Base-by-base conservation (phyloP, 2,797 vertebrate species). In the Hyperoplus lanceolatus region DNA sequence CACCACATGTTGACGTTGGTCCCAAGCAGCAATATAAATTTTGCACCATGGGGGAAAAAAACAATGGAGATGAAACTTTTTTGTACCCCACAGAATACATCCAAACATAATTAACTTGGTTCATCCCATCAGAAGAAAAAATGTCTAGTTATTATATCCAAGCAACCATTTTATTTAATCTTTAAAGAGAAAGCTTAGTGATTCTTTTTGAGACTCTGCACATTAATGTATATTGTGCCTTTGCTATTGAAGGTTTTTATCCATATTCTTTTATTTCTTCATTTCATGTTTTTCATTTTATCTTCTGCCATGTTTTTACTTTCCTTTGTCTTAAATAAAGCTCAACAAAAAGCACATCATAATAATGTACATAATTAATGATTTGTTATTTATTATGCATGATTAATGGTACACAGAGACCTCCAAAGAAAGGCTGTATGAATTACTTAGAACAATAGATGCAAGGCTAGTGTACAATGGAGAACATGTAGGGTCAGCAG, bases 31-130 rank as follows among this genome's bases (percentile, higher is more conserved):
- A 61, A 50, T 53, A 7, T n/a, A 11, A 46, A 49, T 18, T 66
- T 84, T 80, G 77, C n/a, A 39, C 54, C 50, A 29, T 16, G 63
- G 65, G 50, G 39, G 41, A 60, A 76, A 80, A 83, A 82, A 70
- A 71, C 29, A 29, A 29, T 29, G 29, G 29, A 70, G 59, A 62
- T 11, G 73, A 75, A 88, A 81, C 49, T 14, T 77, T 60, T 70
- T 84, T 79, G 63, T 63, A 58, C 53, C 60, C 45, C 61, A 46
- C 57, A 73, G 79, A 85, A 77, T 75, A 71, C 71, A 73, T 75
- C 48, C 62, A 81, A 82, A 75, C 58, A 58, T 64, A 83, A 89
- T 90, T 85, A 88, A 83, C 66, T 77, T 49, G 4, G 60, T 80
- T 80, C 81, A 83, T 57, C 70, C 51, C 55, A 71, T 84, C 54